Evolutionary conservation across 2,113 vertebrate species (phyloP), one percentile per base, ranked within the genome.

Genomic region (Corydoras maculifer): DNA sequence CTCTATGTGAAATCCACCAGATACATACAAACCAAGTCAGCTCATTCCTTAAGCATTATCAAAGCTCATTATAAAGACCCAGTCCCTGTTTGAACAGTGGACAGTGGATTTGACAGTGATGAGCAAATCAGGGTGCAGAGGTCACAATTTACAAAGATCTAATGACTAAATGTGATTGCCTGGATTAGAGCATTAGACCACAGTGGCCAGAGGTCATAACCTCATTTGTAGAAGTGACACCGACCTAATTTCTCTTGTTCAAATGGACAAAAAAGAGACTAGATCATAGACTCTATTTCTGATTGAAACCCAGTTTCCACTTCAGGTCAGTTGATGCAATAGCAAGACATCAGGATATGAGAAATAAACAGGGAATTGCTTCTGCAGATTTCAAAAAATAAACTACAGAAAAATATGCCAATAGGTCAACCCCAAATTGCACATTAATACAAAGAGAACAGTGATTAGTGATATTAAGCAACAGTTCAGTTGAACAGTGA

Each of bases 31-130:
- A 78, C 63, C 72, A 71, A 18, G 76, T 77, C 73, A 78, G 78
- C 83, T 87, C 82, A 86, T 89, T 88, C 85, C 82, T 82, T 82
- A 86, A 81, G 76, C 84, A 80, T 82, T 77, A 87, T 88, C 76
- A 81, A 76, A 74, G 80, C 84, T 84, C 82, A 86, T 87, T 88
- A 88, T 78, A 50, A 86, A 80, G 75, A 60, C n/a, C 25, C 53
- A 74, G 80, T 73, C 76, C 79, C 82, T 83, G 81, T 85, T 84
- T 81, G 82, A 86, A 85, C 76, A 82, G 78, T 10, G 25, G 78
- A 88, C 77, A 62, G 25, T 61, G 32, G 49, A 54, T 49, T 32
- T 10, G 12, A n/a, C 65, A 35, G n/a, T 48, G 65, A 31, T 5
- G n/a, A 59, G 58, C 54, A 70, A 62, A 66, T 72, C 29, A 67